A percentile compares a stretch with the other conserved stretches of the same genome.
phyloP scores from a whole-genome alignment of 2,113 vertebrate species.

The Galbula dea region DNA sequence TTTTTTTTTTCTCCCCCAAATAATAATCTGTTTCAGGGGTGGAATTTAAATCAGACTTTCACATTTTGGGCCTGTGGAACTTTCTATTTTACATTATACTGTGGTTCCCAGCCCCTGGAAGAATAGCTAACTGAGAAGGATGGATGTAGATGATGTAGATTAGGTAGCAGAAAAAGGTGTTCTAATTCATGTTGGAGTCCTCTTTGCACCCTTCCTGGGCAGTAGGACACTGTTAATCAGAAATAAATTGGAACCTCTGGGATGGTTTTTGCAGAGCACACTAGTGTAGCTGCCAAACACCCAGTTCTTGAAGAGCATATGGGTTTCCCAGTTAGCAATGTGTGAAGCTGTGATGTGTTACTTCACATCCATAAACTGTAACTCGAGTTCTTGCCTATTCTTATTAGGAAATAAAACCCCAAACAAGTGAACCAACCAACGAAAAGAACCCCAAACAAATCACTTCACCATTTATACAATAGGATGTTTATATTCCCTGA shows the following conservation, averaged over 20 bases:
- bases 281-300: rapidly evolving
- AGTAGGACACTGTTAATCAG: neutral
- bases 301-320: rapidly evolving
- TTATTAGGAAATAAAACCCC: neutral
- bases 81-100: neutral
- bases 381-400: neutral
- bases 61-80: neutral
- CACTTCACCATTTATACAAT: neutral
- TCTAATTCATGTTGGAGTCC: neutral
- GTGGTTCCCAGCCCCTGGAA: neutral
- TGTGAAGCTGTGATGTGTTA: neutral
- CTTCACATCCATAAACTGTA: rapidly evolving
- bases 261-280: neutral
- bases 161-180: neutral
- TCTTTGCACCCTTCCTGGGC: neutral
- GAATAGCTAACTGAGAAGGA: neutral
- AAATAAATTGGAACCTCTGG: neutral
- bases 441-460: neutral
- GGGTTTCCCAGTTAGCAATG: rapidly evolving
- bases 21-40: neutral
- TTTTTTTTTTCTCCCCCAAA: neutral
- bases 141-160: neutral
- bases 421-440: neutral
- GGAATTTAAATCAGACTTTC: neutral
- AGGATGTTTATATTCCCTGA: neutral